Evolutionary conservation across 2,888 invertebrate species (phyloP), one percentile per base, ranked within the genome.

Genomic region (Clistopyga incitator): DNA sequence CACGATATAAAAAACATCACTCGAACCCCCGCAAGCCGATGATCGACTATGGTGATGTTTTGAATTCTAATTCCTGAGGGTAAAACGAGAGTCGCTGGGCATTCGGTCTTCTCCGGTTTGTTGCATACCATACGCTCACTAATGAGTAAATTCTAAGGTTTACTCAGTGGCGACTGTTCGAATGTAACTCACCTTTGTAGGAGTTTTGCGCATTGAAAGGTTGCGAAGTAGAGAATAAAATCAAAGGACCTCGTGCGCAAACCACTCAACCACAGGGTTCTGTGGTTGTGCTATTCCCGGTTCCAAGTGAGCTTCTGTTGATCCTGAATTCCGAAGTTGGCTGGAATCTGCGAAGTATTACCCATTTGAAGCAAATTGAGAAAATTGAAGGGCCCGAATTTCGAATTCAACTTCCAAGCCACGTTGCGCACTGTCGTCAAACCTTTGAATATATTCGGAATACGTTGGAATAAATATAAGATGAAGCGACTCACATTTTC

Each of bases 81-180:
- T 18, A 18, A 34, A 64, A 64, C 4, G 61, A 18, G 0, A 42
- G 34, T 64, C 25, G 8, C 47, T 61, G 54, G 29, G 42, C 18
- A 42, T 18, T 59, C 8, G 18, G 15, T 18, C 11, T n/a, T 42
- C 0, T 10, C 34, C 23, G n/a, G n/a, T 47, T 61, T 11, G 47
- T 64, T 50, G 18, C 15, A 6, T 15, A 34, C 25, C 64, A 50
- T 45, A 20, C 15, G 20, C 34, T 52, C 20, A 3, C 50, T 52
- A 75, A 64, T 75, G 20, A 64, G 64, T 64, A 34, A 75, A 61
- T 64, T 38, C 38, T 29, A 38, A 23, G 38, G 6, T 38, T 20
- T 34, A n/a, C 61, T 61, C 52, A n/a, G n/a, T 11, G 20, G 10
- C n/a, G 34, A 13, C 20, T 13, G 20, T 50, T 50, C 29, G 29